Evolutionary conservation across 1,140 invertebrate species (phyloP), one percentile per base, ranked within the genome.

Genomic region (Drosophila willistoni): DNA sequence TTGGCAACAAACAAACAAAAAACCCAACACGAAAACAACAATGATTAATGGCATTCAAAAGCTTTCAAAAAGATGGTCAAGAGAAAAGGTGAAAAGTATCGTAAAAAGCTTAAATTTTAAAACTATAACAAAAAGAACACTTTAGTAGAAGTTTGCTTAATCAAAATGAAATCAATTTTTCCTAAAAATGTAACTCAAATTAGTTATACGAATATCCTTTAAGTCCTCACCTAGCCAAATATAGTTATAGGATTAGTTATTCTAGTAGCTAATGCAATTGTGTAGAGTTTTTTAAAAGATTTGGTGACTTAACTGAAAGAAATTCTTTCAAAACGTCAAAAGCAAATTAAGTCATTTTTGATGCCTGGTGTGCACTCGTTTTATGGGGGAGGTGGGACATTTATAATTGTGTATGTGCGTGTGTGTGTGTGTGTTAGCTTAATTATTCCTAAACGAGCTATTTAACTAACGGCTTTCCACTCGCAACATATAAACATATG

Each of bases 401-500:
- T 54, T 12, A 39, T 39, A 9, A n/a, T 39, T 42, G 55, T 66
- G 19, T 42, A 51, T 66, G 19, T 22, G 19, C 2, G 19, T 19
- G 60, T 66, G 60, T 66, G 56, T 65, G 61, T 54, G 74, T 64
- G 59, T 51, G 42, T 68, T 56, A 66, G 54, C 55, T 68, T 87
- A 86, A 87, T 86, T 86, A 87, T 78, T 82, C 79, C 79, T 82
- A 86, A 86, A 85, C 84, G 82, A 78, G 79, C 79, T 87, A 82
- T 87, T 87, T 79, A 82, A 87, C 75, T 79, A 82, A 87, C 74
- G 82, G 68, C 82, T 65, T 69, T 75, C 33, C 68, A 75, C 73
- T 80, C 69, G 57, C 29, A 63, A 64, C 71, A 70, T 65, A 74
- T 68, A 36, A 4, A 39, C 68, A 22, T 57, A 42, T 59, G 13